Base-by-base conservation (phyloP, 2,797 vertebrate genomes). In the Rhyacichthys aspro region DNA sequence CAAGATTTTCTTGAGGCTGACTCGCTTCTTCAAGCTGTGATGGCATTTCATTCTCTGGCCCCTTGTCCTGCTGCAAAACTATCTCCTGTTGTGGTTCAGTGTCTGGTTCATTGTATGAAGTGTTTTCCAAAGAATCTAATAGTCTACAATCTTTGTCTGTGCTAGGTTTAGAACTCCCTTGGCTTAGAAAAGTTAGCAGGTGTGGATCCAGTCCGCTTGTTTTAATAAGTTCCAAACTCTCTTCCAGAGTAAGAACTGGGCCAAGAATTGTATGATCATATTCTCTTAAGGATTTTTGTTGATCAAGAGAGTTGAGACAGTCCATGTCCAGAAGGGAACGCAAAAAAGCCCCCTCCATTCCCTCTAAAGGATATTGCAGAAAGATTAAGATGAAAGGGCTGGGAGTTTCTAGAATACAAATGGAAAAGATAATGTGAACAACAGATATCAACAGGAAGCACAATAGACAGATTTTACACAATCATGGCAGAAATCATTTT, bases 341-440 rank as follows among this genome's bases (percentile, higher is more conserved):
- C 68, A 98, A 70, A 2, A 92, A 83, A 9, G 90, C 83, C 41
- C 93, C 89, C 54, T 95, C 90, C 73, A 86, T 69, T 73, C 92
- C 89, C 44, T 85, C 76, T 59, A 94, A 72, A 15, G 86, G 82
- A 53, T 89, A 82, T n/a, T 48, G 84, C 59, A 98, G 81, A 48
- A 93, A 92, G 70, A 99, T 83, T 81, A 97, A 86, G 59, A 98
- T 16, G 76, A 95, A 95, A 59, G 94, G 93, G 73, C 85, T 92
- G 38, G 75, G 81, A 58, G 86, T 92, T 48, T 72, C 96, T 97
- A 58, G 62, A 68, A 78, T 81, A 76, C 2, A 34, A 48, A 33
- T n/a, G n/a, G n/a, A 19, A 36, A 9, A 59, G 0, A 15, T n/a
- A n/a, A n/a, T n/a, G n/a, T n/a, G n/a, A n/a, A 61, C 9, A 72